Conservation (phyloP, 2,113 vertebrate species). For the Cyprinodon brontotheroides region DNA sequence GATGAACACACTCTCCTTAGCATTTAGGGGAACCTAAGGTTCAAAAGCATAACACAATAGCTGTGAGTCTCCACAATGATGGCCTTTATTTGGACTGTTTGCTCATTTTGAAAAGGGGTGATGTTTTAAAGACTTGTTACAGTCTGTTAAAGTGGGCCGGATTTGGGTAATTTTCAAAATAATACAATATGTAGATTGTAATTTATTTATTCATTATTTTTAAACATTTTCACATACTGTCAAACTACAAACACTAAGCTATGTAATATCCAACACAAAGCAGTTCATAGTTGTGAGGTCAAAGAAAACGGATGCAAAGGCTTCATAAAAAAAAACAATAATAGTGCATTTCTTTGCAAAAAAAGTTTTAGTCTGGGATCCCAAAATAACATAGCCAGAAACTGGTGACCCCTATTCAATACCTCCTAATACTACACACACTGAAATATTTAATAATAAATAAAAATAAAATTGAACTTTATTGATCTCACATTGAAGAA, state of each 20-base stretch:
- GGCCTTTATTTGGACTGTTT: constrained; percentile 57
- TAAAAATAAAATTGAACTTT: too few species aligned
- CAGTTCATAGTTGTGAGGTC: neutral
- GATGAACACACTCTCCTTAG: constrained; percentile 57
- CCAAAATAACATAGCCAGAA: too few species aligned
- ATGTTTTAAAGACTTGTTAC: constrained; percentile 61
- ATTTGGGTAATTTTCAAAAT: constrained; percentile 37
- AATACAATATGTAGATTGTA: constrained; percentile 12
- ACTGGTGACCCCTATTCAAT: too few species aligned
- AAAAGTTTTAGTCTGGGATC: too few species aligned
- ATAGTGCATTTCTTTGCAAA: neutral
- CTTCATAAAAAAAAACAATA: too few species aligned
- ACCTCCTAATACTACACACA: too few species aligned
- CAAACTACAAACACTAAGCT: neutral
- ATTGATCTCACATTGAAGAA: too few species aligned
- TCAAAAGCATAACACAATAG: constrained; percentile 73
- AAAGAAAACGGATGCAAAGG: neutral
- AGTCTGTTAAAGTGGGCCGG: constrained; percentile 58
- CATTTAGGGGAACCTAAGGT: constrained; percentile 60
- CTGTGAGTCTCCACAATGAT: constrained; percentile 60
- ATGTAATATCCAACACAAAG: neutral
- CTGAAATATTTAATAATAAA: too few species aligned
- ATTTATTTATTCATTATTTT: neutral
- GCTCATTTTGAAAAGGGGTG: constrained; percentile 64
- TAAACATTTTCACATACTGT: neutral